Evolutionary conservation across 2,113 vertebrate species (phyloP).

Genomic region (Brienomyrus brachyistius): DNA sequence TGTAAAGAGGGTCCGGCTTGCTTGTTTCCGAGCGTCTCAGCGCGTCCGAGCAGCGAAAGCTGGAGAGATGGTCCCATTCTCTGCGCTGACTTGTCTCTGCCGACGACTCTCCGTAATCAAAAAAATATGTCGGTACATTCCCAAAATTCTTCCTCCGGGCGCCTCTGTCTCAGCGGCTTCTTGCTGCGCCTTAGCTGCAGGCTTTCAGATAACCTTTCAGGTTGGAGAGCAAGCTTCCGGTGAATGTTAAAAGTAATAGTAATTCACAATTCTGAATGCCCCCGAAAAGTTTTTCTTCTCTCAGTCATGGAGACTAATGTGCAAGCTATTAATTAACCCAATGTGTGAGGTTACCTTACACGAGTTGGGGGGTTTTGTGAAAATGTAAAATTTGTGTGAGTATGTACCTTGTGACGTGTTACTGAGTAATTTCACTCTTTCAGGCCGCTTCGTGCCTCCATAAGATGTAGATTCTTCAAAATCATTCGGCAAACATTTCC

Average conservation of each 20-base stretch:
- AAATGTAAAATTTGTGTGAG: too few species aligned
- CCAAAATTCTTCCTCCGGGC: background rate
- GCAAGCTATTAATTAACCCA: background rate
- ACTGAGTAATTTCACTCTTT: background rate
- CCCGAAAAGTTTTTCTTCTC: background rate
- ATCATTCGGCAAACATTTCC: background rate
- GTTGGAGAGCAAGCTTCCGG: background rate
- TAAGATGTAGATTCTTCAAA: background rate
- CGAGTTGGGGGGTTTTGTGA: background rate
- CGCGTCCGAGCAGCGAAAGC: too few species aligned
- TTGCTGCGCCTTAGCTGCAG: background rate
- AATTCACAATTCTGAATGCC: background rate
- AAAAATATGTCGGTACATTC: conserved; percentile 8
- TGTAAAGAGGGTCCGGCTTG: background rate
- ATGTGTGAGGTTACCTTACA: background rate
- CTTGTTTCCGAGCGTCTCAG: background rate
- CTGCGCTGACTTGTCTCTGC: background rate
- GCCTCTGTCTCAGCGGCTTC: background rate
- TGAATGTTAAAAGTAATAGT: background rate
- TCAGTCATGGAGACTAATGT: too few species aligned
- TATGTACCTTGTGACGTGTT: background rate
- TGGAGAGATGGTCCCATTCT: background rate
- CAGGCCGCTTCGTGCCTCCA: background rate
- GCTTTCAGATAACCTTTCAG: background rate
- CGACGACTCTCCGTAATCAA: background rate